Evolutionary conservation across 1,140 invertebrate species (phyloP), one percentile per base, ranked within the genome.

Genomic region (Apis laboriosa): DNA sequence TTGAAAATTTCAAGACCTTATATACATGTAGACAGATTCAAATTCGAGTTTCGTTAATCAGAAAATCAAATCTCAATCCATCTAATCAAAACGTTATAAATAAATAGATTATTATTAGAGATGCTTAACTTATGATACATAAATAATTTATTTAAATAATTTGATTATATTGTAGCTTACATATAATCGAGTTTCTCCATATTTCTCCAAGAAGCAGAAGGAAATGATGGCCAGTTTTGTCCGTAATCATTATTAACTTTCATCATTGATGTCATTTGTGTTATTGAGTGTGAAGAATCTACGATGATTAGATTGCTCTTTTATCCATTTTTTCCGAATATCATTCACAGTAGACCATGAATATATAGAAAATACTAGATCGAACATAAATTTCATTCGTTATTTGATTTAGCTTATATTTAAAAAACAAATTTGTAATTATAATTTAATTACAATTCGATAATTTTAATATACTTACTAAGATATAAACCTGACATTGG

Each of bases 141-240:
- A 12, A 9, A 12, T 2, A 7, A 55, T 64, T 80, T 80, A 64
- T 64, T 28, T 12, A 56, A 28, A 63, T n/a, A 63, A 80, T 75
- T 67, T 34, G 34, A 67, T 51, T 64, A 34, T 51, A 21, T 17
- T 43, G 17, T 71, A 19, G 28, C 34, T 70, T 28, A 15, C n/a
- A 9, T n/a, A 78, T 68, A 49, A 24, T 53, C 63, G 68, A 19
- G 19, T 11, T 17, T 68, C 24, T 79, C 64, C 19, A 28, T n/a
- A 19, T 12, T 13, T 24, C 24, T 24, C 13, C 1, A 49, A 64
- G 17, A 4, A 71, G 19, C 13, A 53, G 90, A 90, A 0, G 93
- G 80, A 12, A 91, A 94, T 9, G 93, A 94, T 17, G 92, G 92
- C n/a, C 92, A 91, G 74, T 94, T 94, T 43, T 86, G 88, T 56